Evolutionary conservation across 2,888 invertebrate species (phyloP).

Genomic region (Norana najaformis): DNA sequence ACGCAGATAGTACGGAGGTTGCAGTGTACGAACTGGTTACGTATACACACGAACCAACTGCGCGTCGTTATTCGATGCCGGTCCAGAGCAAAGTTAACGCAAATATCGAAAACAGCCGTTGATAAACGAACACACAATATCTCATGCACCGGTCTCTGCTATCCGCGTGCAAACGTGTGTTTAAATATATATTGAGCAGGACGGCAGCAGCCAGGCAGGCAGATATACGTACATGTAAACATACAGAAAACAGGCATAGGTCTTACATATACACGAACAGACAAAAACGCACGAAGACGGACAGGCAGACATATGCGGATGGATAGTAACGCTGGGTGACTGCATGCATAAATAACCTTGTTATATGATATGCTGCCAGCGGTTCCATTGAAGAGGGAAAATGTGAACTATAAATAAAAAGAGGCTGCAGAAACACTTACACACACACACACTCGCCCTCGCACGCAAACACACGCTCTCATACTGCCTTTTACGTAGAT

Average conservation of each 20-base stretch:
- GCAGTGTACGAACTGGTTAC: not conserved
- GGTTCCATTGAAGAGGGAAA: conserved; percentile 10
- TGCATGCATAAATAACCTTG: not conserved
- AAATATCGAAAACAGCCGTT: conserved; percentile 1
- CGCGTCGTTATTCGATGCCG: not conserved
- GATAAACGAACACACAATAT: conserved; percentile 13
- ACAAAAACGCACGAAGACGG: not conserved
- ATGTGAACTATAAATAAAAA: conserved; percentile 1
- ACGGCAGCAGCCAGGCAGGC: not conserved
- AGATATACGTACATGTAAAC: not conserved
- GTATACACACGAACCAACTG: not conserved
- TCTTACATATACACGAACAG: not conserved
- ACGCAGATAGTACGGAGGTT: not conserved
- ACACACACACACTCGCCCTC: not conserved
- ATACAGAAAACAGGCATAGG: not conserved
- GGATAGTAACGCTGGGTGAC: not conserved
- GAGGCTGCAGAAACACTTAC: not conserved
- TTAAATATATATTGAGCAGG: not conserved
- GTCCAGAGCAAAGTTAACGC: not conserved
- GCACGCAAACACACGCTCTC: not conserved
- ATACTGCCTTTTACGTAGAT: no score
- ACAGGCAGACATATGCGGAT: not conserved
- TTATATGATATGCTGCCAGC: conserved; percentile 7
- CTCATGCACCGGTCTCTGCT: not conserved
- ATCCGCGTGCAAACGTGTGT: not conserved